Evolutionary conservation across 2,797 vertebrate genomes (phyloP).

Genomic region (Coregonus suidteri): DNA sequence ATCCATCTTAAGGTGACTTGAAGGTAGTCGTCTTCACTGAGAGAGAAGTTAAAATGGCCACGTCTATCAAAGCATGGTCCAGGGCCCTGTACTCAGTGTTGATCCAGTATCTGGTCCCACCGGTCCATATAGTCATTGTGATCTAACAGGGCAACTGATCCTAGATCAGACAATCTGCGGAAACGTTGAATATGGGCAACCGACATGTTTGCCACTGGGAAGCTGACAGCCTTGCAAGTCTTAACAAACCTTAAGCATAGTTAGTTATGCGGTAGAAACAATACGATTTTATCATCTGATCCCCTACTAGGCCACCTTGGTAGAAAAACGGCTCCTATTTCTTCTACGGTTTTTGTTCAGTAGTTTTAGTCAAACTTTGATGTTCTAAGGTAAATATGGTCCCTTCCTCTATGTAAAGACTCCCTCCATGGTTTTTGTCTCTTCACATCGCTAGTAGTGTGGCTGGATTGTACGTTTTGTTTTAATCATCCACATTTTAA

Average conservation of each 20-base stretch:
- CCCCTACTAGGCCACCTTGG: too few relatives aligned
- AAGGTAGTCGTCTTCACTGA: conserved; percentile 23
- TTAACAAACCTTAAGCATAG: background rate
- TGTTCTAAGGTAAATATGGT: background rate
- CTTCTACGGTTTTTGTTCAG: background rate
- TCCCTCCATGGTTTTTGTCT: background rate
- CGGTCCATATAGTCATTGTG: background rate
- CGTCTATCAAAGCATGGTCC: background rate
- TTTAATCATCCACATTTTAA: background rate
- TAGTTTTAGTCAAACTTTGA: background rate
- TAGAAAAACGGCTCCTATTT: background rate
- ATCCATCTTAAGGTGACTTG: conserved; percentile 24
- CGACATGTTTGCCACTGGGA: background rate
- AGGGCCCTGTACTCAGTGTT: background rate
- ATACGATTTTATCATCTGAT: background rate
- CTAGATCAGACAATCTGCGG: background rate
- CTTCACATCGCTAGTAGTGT: background rate
- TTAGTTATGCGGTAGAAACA: background rate
- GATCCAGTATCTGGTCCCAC: too few relatives aligned
- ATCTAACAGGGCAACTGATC: background rate
- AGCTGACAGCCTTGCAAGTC: background rate
- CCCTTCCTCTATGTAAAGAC: background rate
- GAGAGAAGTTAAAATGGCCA: background rate
- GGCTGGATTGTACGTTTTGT: background rate
- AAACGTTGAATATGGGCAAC: background rate